Conservation (phyloP, 2,888 invertebrate species). For the Tryphoninae sp. region DNA sequence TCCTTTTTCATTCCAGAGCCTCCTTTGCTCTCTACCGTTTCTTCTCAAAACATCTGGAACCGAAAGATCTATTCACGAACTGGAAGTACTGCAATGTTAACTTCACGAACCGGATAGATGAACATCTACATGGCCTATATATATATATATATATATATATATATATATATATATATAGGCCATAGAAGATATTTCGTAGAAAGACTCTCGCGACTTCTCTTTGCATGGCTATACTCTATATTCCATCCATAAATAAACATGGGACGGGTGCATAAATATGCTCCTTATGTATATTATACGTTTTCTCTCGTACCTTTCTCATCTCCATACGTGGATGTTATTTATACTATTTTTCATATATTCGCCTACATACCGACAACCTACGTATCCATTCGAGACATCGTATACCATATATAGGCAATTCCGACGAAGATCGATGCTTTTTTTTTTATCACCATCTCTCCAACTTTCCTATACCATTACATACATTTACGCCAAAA, state of each 20-base stretch:
- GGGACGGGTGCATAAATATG: conserved; percentile 35
- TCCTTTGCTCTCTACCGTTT: conserved; percentile 10
- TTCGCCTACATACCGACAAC: conserved; percentile 19
- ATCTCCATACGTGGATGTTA: conserved; percentile 30
- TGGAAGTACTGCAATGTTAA: conserved; percentile 26
- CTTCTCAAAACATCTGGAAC: conserved; percentile 45
- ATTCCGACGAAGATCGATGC: not conserved
- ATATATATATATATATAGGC: not conserved
- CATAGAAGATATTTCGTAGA: not conserved
- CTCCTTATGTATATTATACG: conserved; percentile 28
- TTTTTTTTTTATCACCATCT: too few relatives aligned
- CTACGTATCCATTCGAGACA: conserved; percentile 21
- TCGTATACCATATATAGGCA: not conserved
- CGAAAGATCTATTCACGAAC: conserved; percentile 32
- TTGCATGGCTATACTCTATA: not conserved
- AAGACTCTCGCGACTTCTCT: conserved; percentile 5
- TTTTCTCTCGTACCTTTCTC: conserved; percentile 29
- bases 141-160: not conserved
- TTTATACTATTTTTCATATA: conserved; percentile 38
- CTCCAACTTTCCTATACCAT: too few relatives aligned
- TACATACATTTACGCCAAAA: too few relatives aligned
- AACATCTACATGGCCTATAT: conserved; percentile 6
- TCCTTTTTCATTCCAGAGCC: not conserved
- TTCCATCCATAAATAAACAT: conserved; percentile 47
- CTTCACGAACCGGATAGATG: conserved; percentile 23